Base-by-base conservation (phyloP, 2,888 invertebrate genomes). In the Hirtodrosophila alboralis region DNA sequence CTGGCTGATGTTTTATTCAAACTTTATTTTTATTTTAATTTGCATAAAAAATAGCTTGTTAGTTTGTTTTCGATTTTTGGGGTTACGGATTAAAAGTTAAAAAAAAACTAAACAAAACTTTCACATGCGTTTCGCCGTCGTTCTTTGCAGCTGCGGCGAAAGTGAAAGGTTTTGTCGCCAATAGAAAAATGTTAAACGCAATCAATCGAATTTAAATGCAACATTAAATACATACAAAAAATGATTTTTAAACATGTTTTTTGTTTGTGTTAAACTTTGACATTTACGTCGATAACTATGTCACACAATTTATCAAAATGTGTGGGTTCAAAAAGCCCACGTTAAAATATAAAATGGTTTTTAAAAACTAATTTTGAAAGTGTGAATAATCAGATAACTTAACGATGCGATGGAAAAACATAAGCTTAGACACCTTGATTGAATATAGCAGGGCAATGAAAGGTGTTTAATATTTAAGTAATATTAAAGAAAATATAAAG, bases 11-110 rank as follows among this genome's bases (percentile, higher is more conserved):
- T 78, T 75, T 81, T 81, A 78, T 78, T 81, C 79, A 81, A 57
- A 27, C 23, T 28, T 41, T 6, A 26, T 43, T 66, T n/a, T n/a
- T n/a, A n/a, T n/a, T n/a, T n/a, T 62, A 75, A 81, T 81, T 81
- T 81, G 74, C 81, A 81, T 81, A 74, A 49, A 52, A 84, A 81
- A 81, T 81, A 84, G 81, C 68, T 79, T 74, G 76, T 76, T 73
- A 56, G 75, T 54, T 59, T 69, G 38, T 53, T 62, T n/a, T 57
- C 41, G 70, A 53, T 68, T 54, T 43, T 54, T 43, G 26, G 53
- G 27, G 21, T 56, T 40, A 49, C 37, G 34, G 44, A 53, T 60
- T 45, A 41, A 59, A 75, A n/a, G n/a, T n/a, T n/a, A n/a, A n/a
- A n/a, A n/a, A n/a, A n/a, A n/a, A n/a, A n/a, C n/a, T n/a, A n/a